Evolutionary conservation across 2,888 invertebrate genomes (phyloP).

Genomic region (Tupiocoris notatus): DNA sequence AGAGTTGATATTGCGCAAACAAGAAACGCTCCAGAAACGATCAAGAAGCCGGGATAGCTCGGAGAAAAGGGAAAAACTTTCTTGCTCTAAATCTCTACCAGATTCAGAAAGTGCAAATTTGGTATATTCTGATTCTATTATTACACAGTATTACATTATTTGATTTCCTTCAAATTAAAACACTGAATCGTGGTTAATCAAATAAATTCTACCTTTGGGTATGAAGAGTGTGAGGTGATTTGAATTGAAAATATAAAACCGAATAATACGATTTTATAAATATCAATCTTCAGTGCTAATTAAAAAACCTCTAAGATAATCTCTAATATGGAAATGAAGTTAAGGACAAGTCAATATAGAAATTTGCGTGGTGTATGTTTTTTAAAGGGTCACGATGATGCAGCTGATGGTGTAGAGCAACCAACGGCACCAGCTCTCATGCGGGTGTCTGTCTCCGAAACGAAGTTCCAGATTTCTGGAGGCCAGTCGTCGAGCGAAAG

Average conservation of each 20-base stretch:
- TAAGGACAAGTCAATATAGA: background rate
- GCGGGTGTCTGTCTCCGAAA: constrained; percentile 44
- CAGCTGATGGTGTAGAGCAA: background rate
- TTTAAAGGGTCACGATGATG: background rate
- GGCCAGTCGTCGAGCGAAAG: constrained; percentile 36
- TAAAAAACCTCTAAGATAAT: too few species aligned
- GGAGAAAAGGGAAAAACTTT: constrained; percentile 41
- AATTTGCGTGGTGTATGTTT: too few species aligned
- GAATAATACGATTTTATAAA: too few species aligned
- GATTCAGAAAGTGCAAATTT: constrained; percentile 18
- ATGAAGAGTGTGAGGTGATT: too few species aligned
- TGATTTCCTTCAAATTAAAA: too few species aligned
- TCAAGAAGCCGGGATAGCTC: constrained; percentile 33
- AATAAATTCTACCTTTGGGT: too few species aligned
- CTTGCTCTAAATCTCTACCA: constrained; percentile 44
- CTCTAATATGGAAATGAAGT: background rate
- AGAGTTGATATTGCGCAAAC: constrained; percentile 44
- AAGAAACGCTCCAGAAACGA: constrained; percentile 40
- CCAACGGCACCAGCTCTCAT: constrained; percentile 31
- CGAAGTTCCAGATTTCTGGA: constrained; percentile 33
- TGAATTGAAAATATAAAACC: too few species aligned
- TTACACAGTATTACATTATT: too few species aligned
- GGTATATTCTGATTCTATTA: too few species aligned
- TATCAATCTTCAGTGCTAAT: too few species aligned
- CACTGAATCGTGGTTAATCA: too few species aligned